Conservation (phyloP, 2,888 invertebrate genomes). For the Vanessa cardui region DNA sequence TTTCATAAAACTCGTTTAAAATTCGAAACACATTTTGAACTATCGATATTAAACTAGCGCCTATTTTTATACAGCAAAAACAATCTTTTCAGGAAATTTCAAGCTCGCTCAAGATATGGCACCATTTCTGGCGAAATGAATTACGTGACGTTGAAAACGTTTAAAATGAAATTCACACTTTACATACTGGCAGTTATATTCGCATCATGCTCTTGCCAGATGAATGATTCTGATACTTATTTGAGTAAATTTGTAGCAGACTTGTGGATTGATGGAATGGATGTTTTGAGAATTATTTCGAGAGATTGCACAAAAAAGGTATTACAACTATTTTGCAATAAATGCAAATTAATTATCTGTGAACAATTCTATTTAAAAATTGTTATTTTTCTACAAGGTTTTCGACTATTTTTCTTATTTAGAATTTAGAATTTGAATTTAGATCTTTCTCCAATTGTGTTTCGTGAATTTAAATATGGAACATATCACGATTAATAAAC, state of each 20-base stretch:
- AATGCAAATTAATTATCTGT: no score
- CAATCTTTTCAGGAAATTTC: constrained; percentile 24
- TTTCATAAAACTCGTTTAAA: no score
- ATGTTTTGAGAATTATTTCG: constrained; percentile 74
- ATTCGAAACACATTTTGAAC: no score
- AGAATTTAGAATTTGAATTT: no score
- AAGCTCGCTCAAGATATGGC: constrained; percentile 53
- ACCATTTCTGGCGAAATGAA: constrained; percentile 52
- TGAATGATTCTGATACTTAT: constrained; percentile 62
- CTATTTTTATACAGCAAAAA: constrained; percentile 11
- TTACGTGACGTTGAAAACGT: constrained; percentile 53
- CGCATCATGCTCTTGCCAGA: constrained; percentile 49
- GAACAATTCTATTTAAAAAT: neutral
- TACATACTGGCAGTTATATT: constrained; percentile 51
- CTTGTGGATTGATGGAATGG: constrained; percentile 76
- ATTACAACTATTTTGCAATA: constrained; percentile 24
- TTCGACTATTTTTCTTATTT: no score
- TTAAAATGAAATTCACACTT: constrained; percentile 50
- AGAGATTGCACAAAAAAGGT: constrained; percentile 79
- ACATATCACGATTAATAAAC: no score
- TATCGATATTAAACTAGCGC: neutral
- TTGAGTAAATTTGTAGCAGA: constrained; percentile 72
- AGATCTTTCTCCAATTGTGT: no score
- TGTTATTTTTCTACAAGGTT: neutral
- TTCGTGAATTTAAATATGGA: no score